These are phyloP conservation scores for Sinocyclocheilus grahami DNA, from an alignment of 2,113 vertebrate species.

Conservation along the genomic window DNA sequence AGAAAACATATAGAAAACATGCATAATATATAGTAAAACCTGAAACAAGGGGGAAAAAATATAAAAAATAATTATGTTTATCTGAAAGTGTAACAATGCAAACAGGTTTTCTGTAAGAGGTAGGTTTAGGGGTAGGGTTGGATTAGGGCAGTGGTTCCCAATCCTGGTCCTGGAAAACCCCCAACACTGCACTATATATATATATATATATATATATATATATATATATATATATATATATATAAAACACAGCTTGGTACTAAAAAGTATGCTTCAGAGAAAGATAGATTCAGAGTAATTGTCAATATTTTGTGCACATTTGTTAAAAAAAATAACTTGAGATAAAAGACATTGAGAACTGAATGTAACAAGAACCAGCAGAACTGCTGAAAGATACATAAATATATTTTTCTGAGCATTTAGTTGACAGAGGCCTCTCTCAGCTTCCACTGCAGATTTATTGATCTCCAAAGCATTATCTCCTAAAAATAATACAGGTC, in stretches of 20 bases:
- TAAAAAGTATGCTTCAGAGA: neutral
- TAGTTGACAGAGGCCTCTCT: neutral
- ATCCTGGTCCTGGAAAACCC: no score
- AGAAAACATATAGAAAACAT: no score
- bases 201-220: no score
- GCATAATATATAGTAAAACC: neutral
- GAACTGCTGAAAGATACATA: neutral
- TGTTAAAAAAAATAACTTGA: neutral
- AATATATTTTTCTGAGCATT: neutral
- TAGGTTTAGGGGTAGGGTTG: no score
- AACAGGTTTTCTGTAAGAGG: no score
- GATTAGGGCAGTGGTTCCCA: no score
- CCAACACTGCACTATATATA: no score
- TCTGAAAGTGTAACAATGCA: no score
- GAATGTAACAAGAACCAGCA: neutral
- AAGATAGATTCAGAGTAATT: neutral
- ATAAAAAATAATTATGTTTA: neutral
- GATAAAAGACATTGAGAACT: neutral
- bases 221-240: neutral
- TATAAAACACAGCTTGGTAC: neutral
- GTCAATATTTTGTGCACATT: neutral
- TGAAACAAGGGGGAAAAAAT: no score
- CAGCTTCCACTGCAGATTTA: neutral
- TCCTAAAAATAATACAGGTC: constrained; percentile 15
- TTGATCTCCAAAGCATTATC: neutral